Evolutionary conservation across 2,888 invertebrate species (phyloP), one percentile per base, ranked within the genome.

Genomic region (Drosophila vallismaia): DNA sequence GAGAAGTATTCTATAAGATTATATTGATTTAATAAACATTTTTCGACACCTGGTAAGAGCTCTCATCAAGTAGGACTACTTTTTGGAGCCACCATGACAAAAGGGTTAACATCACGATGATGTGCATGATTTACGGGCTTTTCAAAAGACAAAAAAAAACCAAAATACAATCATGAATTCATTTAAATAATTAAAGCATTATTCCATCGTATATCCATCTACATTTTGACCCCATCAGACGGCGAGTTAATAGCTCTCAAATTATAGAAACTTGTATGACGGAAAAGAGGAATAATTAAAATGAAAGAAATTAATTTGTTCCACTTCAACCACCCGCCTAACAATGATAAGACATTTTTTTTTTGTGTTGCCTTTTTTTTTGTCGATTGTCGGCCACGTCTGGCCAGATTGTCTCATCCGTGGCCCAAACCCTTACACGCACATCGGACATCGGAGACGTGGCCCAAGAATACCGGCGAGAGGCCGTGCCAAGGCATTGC

Each of bases 241-340:
- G 58, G 64, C 55, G 71, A 86, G 68, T 88, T 86, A 83, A 88
- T 83, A 72, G 84, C 80, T 54, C 74, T 79, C 76, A 69, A 83
- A 79, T 83, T 79, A 79, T 77, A 74, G 69, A 76, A 76, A 77
- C 81, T 72, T 87, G 69, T 68, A 75, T 60, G 64, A 26, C 28
- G 14, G 33, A 29, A 24, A 52, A 71, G 38, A 48, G 52, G 59
- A 69, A 84, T 74, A 74, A 80, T 80, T 82, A 82, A 88, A 84
- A 79, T 50, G 74, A 82, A 84, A 73, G 63, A 84, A 84, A 84
- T 86, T 84, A 86, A 84, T 84, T 88, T 84, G 84, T 88, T 88
- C 84, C 88, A 84, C 86, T 84, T 84, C 81, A 84, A 77, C 76
- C 88, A 88, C 76, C 86, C 84, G 85, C 78, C 87, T 88, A 79